phyloP scores from a whole-genome alignment of 1,140 invertebrate species.

The Pachyrhynchus sulphureomaculatus region DNA sequence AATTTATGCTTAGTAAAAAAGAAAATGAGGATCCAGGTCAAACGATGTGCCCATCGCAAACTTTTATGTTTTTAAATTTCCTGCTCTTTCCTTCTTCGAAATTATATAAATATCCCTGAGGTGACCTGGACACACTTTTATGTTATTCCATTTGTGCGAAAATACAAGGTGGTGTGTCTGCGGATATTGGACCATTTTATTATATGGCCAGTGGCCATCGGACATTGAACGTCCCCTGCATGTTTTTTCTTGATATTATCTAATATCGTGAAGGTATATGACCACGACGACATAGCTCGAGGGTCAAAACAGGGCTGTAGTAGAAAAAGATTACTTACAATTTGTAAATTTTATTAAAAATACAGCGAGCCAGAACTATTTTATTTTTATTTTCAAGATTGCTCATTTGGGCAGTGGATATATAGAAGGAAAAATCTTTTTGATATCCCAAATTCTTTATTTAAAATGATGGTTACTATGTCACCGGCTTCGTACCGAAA shows the following conservation, averaged over 20 bases:
- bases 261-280: conserved; percentile 18
- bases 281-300: conserved; percentile 1
- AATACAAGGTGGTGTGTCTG: conserved; percentile 25
- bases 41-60: not conserved
- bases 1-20: no score
- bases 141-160: conserved; percentile 30
- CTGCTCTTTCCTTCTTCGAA: conserved; percentile 8
- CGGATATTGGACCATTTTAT: conserved; percentile 31
- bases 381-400: no score
- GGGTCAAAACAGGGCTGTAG: conserved; percentile 13
- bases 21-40: not conserved
- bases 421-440: no score
- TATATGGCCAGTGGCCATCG: conserved; percentile 28
- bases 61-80: conserved; percentile 28
- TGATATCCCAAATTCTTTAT: no score
- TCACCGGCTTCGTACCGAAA: no score
- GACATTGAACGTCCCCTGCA: conserved; percentile 24
- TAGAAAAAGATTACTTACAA: no score
- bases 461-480: no score
- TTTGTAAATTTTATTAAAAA: no score
- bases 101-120: conserved; percentile 16
- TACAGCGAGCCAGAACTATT: no score
- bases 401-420: no score
- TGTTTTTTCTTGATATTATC: conserved; percentile 33
- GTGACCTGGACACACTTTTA: conserved; percentile 31